Conservation (phyloP, 2,797 vertebrate genomes). For the Pitangus sulphuratus region DNA sequence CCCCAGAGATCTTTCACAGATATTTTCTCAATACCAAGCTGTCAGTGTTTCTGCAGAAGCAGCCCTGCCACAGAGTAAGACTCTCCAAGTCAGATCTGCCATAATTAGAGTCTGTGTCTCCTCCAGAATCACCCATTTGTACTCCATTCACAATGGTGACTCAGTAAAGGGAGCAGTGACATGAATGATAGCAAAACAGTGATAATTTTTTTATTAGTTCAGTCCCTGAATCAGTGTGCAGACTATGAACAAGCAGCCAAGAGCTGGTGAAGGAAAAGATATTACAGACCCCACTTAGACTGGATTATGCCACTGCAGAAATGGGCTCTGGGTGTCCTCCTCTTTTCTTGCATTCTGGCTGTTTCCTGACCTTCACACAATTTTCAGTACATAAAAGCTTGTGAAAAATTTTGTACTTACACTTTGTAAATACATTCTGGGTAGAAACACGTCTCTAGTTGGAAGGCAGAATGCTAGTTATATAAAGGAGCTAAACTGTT, state of each 20-base stretch:
- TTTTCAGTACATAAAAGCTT: not conserved
- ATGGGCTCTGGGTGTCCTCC: not conserved
- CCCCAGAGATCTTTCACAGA: not conserved
- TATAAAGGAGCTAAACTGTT: not conserved
- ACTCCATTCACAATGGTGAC: not conserved
- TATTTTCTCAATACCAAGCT: not conserved
- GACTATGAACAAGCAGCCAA: not conserved
- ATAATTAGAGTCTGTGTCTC: not conserved
- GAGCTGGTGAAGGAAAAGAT: not conserved
- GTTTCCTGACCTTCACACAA: not conserved
- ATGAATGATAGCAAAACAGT: not conserved
- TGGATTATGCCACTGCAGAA: not conserved
- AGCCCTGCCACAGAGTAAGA: fast-evolving
- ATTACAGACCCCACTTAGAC: not conserved
- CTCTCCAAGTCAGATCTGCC: not conserved
- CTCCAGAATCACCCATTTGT: not conserved
- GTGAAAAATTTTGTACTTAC: not conserved
- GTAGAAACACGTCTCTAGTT: not conserved
- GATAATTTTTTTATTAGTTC: not conserved
- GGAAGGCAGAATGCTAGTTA: not conserved
- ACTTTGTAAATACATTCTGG: not conserved
- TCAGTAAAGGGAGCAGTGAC: not conserved
- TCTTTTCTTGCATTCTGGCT: not conserved
- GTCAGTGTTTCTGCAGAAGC: not conserved
- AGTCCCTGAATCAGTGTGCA: not conserved